Conservation (phyloP, 2,797 vertebrate species). For the Moxostoma hubbsi region DNA sequence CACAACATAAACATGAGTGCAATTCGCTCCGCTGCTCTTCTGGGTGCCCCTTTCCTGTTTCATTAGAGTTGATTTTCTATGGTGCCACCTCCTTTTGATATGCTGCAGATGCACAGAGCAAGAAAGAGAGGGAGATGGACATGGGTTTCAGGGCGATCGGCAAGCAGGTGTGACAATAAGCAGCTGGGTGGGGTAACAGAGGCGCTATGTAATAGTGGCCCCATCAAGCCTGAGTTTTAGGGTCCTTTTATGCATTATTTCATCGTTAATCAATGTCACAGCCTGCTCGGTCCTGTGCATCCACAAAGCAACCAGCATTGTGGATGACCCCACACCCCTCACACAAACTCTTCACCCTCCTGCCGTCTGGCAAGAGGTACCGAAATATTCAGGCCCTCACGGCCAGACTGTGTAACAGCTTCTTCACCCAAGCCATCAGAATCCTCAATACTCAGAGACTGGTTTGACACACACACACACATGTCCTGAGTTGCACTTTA, state of each 20-base stretch:
- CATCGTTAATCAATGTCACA: constrained; percentile 76
- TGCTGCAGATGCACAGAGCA: constrained; percentile 57
- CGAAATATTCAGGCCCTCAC: no score
- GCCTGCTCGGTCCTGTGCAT: constrained; percentile 47
- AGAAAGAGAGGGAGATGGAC: constrained; percentile 29
- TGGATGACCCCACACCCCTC: no score
- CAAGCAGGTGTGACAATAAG: constrained; percentile 77
- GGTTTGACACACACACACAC: no score
- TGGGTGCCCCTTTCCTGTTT: constrained; percentile 62
- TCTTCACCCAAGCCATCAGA: no score
- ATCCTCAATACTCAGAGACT: no score
- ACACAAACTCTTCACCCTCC: no score
- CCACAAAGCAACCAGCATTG: no score
- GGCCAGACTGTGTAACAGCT: no score
- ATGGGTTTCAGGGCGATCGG: constrained; percentile 47
- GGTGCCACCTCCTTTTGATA: constrained; percentile 68
- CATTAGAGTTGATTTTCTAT: constrained; percentile 66
- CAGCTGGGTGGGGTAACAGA: constrained; percentile 18
- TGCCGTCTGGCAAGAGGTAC: no score
- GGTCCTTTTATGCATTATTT: constrained; percentile 66
- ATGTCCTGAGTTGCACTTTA: no score
- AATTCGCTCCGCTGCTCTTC: constrained; percentile 50
- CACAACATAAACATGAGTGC: constrained; percentile 48
- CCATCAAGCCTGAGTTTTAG: constrained; percentile 56
- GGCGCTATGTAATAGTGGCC: constrained; percentile 50